phyloP scores from a whole-genome alignment of 2,888 invertebrate genomes.

The Barypeithes pellucidus region DNA sequence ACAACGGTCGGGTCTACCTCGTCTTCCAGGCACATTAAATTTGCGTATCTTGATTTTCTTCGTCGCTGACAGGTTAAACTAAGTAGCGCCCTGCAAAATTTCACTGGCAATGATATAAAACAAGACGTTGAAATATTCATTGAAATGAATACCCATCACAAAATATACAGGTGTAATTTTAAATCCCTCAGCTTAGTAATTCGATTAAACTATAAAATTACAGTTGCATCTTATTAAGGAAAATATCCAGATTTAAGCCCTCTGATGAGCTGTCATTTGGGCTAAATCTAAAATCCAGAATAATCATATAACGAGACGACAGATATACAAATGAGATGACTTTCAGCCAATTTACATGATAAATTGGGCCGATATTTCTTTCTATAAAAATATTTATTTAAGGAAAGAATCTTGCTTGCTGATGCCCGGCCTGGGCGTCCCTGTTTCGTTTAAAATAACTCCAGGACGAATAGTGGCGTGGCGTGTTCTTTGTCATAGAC shows the following conservation, averaged over 20 bases:
- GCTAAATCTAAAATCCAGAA: constrained; percentile 66
- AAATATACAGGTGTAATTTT: constrained; percentile 57
- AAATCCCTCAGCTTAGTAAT: constrained; percentile 54
- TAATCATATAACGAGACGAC: constrained; percentile 71
- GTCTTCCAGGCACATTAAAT: too few relatives aligned
- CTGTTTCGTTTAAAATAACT: constrained; percentile 10
- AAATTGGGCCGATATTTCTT: constrained; percentile 72
- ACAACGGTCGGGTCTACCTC: too few relatives aligned
- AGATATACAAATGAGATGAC: constrained; percentile 71
- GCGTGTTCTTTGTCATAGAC: too few relatives aligned
- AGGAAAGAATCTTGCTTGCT: constrained; percentile 59
- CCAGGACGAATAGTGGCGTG: background rate
- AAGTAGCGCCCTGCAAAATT: background rate
- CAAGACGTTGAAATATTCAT: constrained; percentile 34
- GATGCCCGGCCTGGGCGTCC: constrained; percentile 28
- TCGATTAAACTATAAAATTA: constrained; percentile 65
- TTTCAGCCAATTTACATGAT: constrained; percentile 71
- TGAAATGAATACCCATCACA: constrained; percentile 49
- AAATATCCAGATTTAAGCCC: constrained; percentile 67
- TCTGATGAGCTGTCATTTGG: constrained; percentile 67
- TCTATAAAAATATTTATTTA: constrained; percentile 72
- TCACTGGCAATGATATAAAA: background rate
- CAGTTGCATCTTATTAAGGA: constrained; percentile 66
- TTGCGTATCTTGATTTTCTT: background rate
- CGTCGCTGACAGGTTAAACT: background rate